These are phyloP conservation scores for Thaleichthys pacificus DNA, from an alignment of 2,797 vertebrate species.

Conservation along the genomic window DNA sequence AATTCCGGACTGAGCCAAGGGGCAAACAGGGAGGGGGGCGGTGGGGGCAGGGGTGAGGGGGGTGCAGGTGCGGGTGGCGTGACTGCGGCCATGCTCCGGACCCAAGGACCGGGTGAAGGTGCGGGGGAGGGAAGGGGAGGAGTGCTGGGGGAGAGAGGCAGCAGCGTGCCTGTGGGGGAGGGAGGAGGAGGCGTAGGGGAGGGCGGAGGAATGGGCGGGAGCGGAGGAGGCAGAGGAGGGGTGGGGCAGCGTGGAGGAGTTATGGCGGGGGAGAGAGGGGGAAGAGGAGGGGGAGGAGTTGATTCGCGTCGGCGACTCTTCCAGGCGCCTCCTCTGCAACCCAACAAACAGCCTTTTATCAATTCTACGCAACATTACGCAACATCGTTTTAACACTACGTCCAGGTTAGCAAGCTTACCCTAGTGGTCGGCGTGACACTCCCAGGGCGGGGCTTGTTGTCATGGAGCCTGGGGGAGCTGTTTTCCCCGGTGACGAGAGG, in stretches of 20 bases:
- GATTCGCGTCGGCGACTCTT: conserved; percentile 81
- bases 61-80: conserved; percentile 71
- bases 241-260: conserved; percentile 68
- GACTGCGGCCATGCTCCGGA: conserved; percentile 69
- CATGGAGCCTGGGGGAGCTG: conserved; percentile 81
- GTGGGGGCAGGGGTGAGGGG: conserved; percentile 76
- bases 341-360: conserved; percentile 5
- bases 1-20: conserved; percentile 65
- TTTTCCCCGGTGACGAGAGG: conserved; percentile 74
- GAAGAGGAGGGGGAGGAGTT: conserved; percentile 72
- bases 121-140: conserved; percentile 76
- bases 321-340: conserved; percentile 81
- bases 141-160: conserved; percentile 66
- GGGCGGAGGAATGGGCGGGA: conserved; percentile 28
- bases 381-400: too few relatives aligned
- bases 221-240: conserved; percentile 41
- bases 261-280: conserved; percentile 60
- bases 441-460: conserved; percentile 81
- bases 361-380: too few relatives aligned
- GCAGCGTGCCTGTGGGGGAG: conserved; percentile 78
- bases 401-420: conserved; percentile 67
- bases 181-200: conserved; percentile 74
- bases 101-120: conserved; percentile 83
- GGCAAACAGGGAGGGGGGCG: conserved; percentile 71
- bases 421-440: conserved; percentile 85